phyloP scores from a whole-genome alignment of 2,888 invertebrate species.

The Lomographa bimaculata region DNA sequence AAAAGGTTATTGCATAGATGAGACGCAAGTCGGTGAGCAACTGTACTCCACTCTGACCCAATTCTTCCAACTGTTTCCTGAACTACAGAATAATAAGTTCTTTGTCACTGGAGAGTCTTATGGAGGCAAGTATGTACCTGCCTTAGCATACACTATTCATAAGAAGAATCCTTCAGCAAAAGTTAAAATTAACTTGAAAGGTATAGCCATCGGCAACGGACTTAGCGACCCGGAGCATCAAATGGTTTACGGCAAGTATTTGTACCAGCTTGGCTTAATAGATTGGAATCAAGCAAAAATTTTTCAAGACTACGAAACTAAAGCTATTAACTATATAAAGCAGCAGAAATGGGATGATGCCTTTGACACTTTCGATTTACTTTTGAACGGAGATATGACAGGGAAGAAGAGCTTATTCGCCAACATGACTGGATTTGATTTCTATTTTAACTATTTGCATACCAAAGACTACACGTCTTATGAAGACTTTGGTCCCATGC shows the following conservation, averaged over 20 bases:
- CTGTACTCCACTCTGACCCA: constrained; percentile 90
- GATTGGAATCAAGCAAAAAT: constrained; percentile 84
- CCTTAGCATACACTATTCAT: constrained; percentile 89
- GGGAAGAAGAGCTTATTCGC: constrained; percentile 85
- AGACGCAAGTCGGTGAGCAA: constrained; percentile 91
- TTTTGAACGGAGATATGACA: constrained; percentile 88
- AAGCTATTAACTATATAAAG: constrained; percentile 84
- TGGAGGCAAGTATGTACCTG: constrained; percentile 91
- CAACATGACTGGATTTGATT: constrained; percentile 89
- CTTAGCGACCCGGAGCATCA: constrained; percentile 91
- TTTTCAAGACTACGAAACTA: constrained; percentile 85
- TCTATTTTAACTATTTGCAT: constrained; percentile 89
- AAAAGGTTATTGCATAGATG: constrained; percentile 90
- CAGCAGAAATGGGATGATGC: constrained; percentile 86
- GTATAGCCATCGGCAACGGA: constrained; percentile 91
- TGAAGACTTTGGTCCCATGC: constrained; percentile 83
- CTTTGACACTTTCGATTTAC: constrained; percentile 87
- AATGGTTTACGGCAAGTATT: constrained; percentile 89
- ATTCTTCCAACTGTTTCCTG: constrained; percentile 93
- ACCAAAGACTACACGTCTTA: constrained; percentile 80
- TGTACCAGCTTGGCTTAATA: constrained; percentile 90
- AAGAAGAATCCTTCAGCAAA: constrained; percentile 84
- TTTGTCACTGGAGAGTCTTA: constrained; percentile 96
- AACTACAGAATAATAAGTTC: constrained; percentile 89
- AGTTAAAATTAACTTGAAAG: constrained; percentile 88